Evolutionary conservation across 2,888 invertebrate species (phyloP).

Genomic region (Parochlus steinenii): DNA sequence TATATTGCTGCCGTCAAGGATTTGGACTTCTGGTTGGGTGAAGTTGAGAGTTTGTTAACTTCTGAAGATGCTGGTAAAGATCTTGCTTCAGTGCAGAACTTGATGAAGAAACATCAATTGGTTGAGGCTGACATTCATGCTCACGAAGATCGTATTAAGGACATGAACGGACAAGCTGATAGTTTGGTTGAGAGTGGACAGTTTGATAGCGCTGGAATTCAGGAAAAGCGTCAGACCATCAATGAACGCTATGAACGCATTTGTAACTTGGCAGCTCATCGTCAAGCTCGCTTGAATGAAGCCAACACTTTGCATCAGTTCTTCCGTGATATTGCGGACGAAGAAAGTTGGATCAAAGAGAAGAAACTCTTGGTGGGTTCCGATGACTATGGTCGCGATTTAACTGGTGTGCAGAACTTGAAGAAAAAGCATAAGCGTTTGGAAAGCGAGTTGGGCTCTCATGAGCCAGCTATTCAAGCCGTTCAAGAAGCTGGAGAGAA

Average conservation of each 20-base stretch:
- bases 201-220: constrained; percentile 92
- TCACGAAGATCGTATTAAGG: constrained; percentile 86
- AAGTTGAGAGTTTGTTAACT: constrained; percentile 88
- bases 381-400: constrained; percentile 94
- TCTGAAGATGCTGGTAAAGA: constrained; percentile 98
- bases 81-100: constrained; percentile 92
- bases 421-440: constrained; percentile 97
- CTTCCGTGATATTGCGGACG: constrained; percentile 97
- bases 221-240: constrained; percentile 86
- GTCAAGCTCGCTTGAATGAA: constrained; percentile 84
- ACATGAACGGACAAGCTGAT: constrained; percentile 93
- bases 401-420: constrained; percentile 95
- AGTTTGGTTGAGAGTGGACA: constrained; percentile 90
- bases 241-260: constrained; percentile 94
- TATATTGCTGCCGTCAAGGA: constrained; percentile 99
- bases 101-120: constrained; percentile 96
- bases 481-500: constrained; percentile 81
- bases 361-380: constrained; percentile 94
- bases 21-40: constrained; percentile 99
- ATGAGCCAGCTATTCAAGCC: constrained; percentile 93
- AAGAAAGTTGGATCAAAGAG: constrained; percentile 99
- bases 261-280: constrained; percentile 77
- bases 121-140: constrained; percentile 96
- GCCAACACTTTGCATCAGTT: constrained; percentile 98
- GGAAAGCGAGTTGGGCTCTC: constrained; percentile 94